Base-by-base conservation (phyloP, 2,797 vertebrate genomes). In the Rhyacichthys aspro region DNA sequence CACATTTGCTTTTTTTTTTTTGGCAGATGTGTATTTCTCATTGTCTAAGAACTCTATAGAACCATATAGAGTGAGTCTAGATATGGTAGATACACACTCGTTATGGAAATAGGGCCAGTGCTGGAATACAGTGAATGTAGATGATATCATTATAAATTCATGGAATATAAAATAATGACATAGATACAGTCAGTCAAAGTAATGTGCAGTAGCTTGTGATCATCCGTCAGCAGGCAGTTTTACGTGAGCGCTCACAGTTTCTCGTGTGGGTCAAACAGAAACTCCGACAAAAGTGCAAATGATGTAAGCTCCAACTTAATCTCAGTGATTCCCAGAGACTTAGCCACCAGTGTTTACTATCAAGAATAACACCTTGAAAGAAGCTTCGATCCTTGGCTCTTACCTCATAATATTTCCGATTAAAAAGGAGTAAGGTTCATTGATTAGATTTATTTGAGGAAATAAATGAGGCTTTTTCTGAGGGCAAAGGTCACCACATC, bases 51-150 rank as follows among this genome's bases (percentile, higher is more conserved):
- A 28, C 23, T 28, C 52, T 49, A 57, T 43, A 63, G 65, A 77
- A 66, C 60, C 78, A 82, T 61, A 53, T 23, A 58, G 58, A 70
- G 48, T 68, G 67, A 76, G 74, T 81, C 63, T 81, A 76, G 63
- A 81, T 74, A 60, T 70, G 38, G 60, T 74, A 64, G 70, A 71
- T 61, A 73, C 59, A 77, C 49, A 28, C 58, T 44, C 64, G 49
- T 70, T 54, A 72, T 56, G 49, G 43, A 67, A 82, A 79, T 76
- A 66, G 47, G 50, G 32, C 19, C 82, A 76, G 82, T 86, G 76
- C 83, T 71, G 73, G 79, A 83, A 86, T 81, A 70, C 61, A 66
- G 74, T 79, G 81, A 86, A 82, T 78, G 80, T 76, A 81, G 72
- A 83, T 74, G 70, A 67, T 66, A 65, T 78, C 69, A 66, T 85